Evolutionary conservation across 23 tunicate genomes (phyloP).

Genomic region (Aplidium turbinatum): DNA sequence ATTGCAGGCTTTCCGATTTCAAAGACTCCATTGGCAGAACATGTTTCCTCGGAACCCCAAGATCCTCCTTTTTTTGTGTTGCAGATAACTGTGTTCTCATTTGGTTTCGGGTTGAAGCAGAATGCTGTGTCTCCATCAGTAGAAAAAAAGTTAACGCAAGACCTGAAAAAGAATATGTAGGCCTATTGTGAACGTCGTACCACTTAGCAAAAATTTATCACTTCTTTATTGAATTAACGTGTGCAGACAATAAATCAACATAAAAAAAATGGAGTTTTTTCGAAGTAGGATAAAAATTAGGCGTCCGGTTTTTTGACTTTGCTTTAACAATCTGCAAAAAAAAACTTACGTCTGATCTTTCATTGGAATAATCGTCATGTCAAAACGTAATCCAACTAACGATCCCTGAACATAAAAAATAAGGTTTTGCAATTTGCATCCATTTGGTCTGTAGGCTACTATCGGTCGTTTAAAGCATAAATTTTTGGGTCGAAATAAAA

Average conservation of each 20-base stretch:
- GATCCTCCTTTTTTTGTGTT: neutral
- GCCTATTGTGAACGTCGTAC: no score
- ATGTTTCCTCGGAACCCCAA: neutral
- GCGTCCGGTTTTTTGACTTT: neutral
- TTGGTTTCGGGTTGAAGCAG: conserved; percentile 23
- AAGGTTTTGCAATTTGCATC: neutral
- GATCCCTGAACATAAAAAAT: neutral
- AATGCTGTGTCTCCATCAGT: conserved; percentile 21
- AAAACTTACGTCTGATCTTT: neutral
- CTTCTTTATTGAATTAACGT: neutral
- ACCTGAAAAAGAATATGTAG: no score
- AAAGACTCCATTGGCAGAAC: conserved; percentile 2
- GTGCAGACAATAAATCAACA: neutral
- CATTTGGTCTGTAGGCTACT: neutral
- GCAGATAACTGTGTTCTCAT: neutral
- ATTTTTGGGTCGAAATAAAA: no score
- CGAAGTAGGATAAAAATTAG: neutral
- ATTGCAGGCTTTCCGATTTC: conserved; percentile 16
- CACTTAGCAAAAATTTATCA: conserved; percentile 1
- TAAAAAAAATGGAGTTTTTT: neutral
- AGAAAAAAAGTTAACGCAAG: conserved; percentile 12
- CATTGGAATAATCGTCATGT: conserved; percentile 21
- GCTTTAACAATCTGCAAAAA: neutral
- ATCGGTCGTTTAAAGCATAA: no score
- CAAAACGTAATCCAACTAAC: conserved; percentile 19